phyloP scores from a whole-genome alignment of 2,888 invertebrate species.

The Marasmarcha lunaedactyla region DNA sequence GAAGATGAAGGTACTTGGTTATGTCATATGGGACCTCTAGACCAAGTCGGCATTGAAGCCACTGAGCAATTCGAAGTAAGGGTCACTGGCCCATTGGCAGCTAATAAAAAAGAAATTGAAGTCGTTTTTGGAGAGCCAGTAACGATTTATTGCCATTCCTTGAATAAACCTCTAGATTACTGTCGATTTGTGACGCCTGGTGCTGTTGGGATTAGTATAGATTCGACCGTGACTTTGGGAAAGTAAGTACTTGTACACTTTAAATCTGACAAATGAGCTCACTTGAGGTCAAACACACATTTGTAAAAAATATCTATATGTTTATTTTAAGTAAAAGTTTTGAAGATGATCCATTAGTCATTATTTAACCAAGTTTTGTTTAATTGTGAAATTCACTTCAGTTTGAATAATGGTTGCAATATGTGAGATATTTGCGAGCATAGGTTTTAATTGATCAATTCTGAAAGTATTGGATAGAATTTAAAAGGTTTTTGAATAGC shows the following conservation, averaged over 20 bases:
- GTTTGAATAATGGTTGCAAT: too few species aligned
- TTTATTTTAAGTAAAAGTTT: too few species aligned
- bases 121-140: conserved; percentile 23
- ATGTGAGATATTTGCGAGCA: too few species aligned
- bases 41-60: conserved; percentile 38
- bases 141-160: conserved; percentile 48
- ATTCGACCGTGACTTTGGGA: conserved; percentile 36
- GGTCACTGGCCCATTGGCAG: conserved; percentile 54
- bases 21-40: conserved; percentile 56
- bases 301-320: too few species aligned
- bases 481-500: too few species aligned
- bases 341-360: too few species aligned
- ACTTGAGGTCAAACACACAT: too few species aligned
- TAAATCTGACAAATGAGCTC: too few species aligned
- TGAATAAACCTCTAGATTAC: conserved; percentile 51
- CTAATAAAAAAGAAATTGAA: conserved; percentile 27
- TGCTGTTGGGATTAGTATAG: conserved; percentile 44
- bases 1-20: conserved; percentile 51
- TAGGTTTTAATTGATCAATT: too few species aligned
- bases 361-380: too few species aligned
- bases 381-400: too few species aligned
- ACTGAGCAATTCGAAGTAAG: conserved; percentile 37
- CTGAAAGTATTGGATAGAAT: too few species aligned
- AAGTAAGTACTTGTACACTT: conserved; percentile 51
- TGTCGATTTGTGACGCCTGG: conserved; percentile 55